A percentile compares a stretch with the other conserved stretches of the same genome.
Evolutionary conservation across 2,113 vertebrate genomes (phyloP).

Genomic region (Gadus chalcogrammus): DNA sequence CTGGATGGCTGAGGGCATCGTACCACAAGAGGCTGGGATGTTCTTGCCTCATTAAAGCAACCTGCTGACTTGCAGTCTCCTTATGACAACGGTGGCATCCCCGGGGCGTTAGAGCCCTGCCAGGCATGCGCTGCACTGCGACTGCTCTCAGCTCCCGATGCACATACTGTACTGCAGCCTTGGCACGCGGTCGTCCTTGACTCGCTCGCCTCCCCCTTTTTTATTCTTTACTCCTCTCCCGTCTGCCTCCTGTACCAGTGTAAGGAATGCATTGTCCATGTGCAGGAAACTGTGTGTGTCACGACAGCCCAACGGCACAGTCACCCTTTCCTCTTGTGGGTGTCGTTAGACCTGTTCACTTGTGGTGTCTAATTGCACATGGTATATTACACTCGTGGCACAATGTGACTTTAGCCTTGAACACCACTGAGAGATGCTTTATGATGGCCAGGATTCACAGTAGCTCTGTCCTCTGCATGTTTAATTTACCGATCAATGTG

Average conservation of each 20-base stretch:
- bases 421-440: background rate
- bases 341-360: slow-evolving; percentile 29
- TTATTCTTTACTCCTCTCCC: background rate
- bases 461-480: too few relatives aligned
- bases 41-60: slow-evolving; percentile 16
- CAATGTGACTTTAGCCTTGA: background rate
- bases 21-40: slow-evolving; percentile 3
- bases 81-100: slow-evolving; percentile 23
- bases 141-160: slow-evolving; percentile 22
- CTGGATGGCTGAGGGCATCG: too few relatives aligned
- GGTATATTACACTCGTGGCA: slow-evolving; percentile 27
- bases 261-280: slow-evolving; percentile 30
- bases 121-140: slow-evolving; percentile 19
- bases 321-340: slow-evolving; percentile 15
- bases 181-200: slow-evolving; percentile 40
- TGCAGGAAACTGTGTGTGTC: slow-evolving; percentile 16
- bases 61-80: slow-evolving; percentile 27
- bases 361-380: slow-evolving; percentile 12
- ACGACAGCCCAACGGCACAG: slow-evolving; percentile 26
- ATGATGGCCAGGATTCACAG: too few relatives aligned
- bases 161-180: slow-evolving; percentile 58
- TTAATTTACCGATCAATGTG: too few relatives aligned
- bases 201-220: background rate
- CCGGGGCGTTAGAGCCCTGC: slow-evolving; percentile 21
- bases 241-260: slow-evolving; percentile 16